phyloP scores from a whole-genome alignment of 2,888 invertebrate species.

The Troilus luridus region DNA sequence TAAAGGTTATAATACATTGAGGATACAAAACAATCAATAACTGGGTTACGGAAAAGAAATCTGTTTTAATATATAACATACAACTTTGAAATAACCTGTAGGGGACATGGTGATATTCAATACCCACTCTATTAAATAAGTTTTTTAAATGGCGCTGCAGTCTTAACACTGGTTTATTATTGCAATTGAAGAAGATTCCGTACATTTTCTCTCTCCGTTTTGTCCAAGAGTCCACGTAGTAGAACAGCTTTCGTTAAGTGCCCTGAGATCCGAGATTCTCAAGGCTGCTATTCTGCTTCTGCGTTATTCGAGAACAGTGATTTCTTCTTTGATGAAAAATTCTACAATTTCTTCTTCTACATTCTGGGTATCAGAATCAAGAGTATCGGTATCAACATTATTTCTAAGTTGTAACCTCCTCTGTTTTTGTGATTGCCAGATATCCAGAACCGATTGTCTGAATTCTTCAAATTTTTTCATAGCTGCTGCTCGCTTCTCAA shows the following conservation, averaged over 20 bases:
- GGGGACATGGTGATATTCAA: constrained; percentile 70
- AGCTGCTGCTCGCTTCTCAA: constrained; percentile 90
- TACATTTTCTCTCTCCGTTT: constrained; percentile 38
- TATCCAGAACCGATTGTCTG: constrained; percentile 80
- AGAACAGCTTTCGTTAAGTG: constrained; percentile 38
- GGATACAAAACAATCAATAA: constrained; percentile 49
- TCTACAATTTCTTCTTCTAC: constrained; percentile 96
- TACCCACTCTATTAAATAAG: constrained; percentile 66
- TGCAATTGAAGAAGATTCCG: constrained; percentile 21
- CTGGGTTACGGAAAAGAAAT: constrained; percentile 45
- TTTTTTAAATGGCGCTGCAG: constrained; percentile 54
- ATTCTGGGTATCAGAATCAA: constrained; percentile 87
- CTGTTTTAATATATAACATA: constrained; percentile 49
- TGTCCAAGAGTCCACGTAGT: constrained; percentile 47
- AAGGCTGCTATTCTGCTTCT: constrained; percentile 46
- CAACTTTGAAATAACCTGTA: constrained; percentile 69
- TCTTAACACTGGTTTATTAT: constrained; percentile 56
- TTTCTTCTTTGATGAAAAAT: constrained; percentile 98
- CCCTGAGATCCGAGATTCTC: constrained; percentile 56
- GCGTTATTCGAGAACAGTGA: constrained; percentile 82
- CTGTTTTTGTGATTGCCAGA: constrained; percentile 84
- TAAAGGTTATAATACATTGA: constrained; percentile 50
- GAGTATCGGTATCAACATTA: constrained; percentile 93
- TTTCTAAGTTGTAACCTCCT: constrained; percentile 87
- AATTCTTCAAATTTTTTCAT: constrained; percentile 90